Conservation (phyloP, 2,888 invertebrate genomes). For the Erannis defoliaria region DNA sequence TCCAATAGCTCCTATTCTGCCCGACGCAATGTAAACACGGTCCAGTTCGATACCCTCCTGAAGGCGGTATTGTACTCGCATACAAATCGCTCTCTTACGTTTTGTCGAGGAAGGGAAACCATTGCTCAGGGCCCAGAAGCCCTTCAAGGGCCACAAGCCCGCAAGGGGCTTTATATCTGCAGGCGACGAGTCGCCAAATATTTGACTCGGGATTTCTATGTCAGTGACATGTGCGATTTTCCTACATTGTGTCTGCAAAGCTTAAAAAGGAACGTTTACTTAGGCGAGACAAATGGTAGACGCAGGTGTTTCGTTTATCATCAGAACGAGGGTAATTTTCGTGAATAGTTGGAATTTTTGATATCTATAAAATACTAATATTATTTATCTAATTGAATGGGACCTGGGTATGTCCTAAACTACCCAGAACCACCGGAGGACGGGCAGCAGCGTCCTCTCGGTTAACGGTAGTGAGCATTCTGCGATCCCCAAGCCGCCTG, state of each 20-base stretch:
- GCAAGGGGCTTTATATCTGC: conserved; percentile 47
- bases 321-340: neutral
- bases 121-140: conserved; percentile 58
- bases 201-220: conserved; percentile 62
- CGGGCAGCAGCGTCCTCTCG: no score
- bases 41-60: conserved; percentile 58
- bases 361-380: neutral
- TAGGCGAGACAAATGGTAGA: conserved; percentile 19
- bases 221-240: conserved; percentile 55
- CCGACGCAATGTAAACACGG: conserved; percentile 31
- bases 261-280: conserved; percentile 26
- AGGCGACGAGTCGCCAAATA: conserved; percentile 68
- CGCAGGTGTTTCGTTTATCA: conserved; percentile 19
- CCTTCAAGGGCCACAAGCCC: conserved; percentile 55
- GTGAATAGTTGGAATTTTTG: neutral
- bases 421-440: no score
- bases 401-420: no score
- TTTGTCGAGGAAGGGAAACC: conserved; percentile 54
- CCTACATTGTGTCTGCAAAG: conserved; percentile 36
- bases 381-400: neutral
- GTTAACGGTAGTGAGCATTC: no score
- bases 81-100: conserved; percentile 59
- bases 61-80: conserved; percentile 58
- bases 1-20: neutral
- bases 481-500: no score